Conservation (phyloP, 2,113 vertebrate species). For the Chlorodrepanis virens region DNA sequence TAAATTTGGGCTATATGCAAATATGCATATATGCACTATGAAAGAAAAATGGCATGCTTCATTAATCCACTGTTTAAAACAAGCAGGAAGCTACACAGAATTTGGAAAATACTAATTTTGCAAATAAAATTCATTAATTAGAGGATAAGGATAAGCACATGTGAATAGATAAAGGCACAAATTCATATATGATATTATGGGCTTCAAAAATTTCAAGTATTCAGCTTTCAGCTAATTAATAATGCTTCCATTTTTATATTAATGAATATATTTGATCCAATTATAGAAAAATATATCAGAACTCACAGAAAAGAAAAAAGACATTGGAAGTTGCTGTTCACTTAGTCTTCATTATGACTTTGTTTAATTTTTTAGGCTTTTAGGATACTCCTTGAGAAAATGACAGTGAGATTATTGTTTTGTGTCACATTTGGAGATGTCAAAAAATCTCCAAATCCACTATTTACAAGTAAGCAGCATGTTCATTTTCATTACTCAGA, state of each 20-base stretch:
- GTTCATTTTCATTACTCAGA: neutral
- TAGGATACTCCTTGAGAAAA: neutral
- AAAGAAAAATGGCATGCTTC: neutral
- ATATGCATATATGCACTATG: neutral
- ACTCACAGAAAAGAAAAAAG: neutral
- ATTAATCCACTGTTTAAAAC: neutral
- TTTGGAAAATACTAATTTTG: neutral
- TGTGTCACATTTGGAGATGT: neutral
- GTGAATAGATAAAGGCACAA: neutral
- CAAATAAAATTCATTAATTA: neutral
- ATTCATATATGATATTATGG: neutral
- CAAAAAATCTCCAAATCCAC: neutral
- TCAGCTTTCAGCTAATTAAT: neutral
- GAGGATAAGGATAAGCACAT: neutral
- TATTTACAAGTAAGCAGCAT: neutral
- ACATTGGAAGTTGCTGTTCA: neutral
- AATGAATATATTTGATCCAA: neutral
- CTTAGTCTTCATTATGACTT: neutral
- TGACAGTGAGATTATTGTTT: neutral
- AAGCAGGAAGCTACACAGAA: neutral
- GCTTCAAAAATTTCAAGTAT: neutral
- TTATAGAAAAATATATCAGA: neutral
- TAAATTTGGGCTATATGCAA: neutral
- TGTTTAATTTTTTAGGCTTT: neutral
- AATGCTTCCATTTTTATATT: neutral